A percentile compares a stretch with the other conserved stretches of the same genome.
Evolutionary conservation across 2,113 vertebrate species (phyloP).

Genomic region (Illadopsis cleaveri): DNA sequence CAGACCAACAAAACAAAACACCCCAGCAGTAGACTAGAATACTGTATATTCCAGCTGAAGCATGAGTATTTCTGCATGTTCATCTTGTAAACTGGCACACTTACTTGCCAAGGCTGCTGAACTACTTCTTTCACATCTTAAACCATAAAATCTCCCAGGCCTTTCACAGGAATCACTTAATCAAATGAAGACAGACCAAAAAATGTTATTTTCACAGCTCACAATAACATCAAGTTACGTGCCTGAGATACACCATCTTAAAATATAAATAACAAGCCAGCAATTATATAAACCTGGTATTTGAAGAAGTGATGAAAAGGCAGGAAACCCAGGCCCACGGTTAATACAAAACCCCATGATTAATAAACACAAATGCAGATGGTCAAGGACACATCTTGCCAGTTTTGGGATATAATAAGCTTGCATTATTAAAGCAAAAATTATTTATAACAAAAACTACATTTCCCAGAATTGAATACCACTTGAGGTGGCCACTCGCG

Average conservation of each 20-base stretch:
- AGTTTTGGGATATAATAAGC: background rate
- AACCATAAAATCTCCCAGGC: background rate
- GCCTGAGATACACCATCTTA: background rate
- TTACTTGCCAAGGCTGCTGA: background rate
- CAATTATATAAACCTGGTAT: background rate
- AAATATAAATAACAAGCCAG: background rate
- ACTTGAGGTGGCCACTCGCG: background rate
- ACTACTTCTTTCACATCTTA: background rate
- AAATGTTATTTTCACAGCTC: background rate
- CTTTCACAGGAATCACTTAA: background rate
- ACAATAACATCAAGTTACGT: background rate
- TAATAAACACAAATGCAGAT: background rate
- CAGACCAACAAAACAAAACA: background rate
- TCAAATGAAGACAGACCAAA: background rate
- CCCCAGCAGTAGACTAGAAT: background rate
- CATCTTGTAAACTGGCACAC: background rate
- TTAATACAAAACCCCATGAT: background rate
- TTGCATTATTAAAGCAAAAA: background rate
- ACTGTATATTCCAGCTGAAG: background rate
- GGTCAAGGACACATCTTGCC: background rate
- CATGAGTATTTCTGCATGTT: fast-evolving
- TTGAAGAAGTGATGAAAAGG: background rate
- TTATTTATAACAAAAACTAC: fast-evolving
- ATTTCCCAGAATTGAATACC: background rate
- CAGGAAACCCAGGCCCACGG: background rate